Evolutionary conservation across 2,797 vertebrate genomes (phyloP), one percentile per base, ranked within the genome.

Genomic region (Apogon talboti): DNA sequence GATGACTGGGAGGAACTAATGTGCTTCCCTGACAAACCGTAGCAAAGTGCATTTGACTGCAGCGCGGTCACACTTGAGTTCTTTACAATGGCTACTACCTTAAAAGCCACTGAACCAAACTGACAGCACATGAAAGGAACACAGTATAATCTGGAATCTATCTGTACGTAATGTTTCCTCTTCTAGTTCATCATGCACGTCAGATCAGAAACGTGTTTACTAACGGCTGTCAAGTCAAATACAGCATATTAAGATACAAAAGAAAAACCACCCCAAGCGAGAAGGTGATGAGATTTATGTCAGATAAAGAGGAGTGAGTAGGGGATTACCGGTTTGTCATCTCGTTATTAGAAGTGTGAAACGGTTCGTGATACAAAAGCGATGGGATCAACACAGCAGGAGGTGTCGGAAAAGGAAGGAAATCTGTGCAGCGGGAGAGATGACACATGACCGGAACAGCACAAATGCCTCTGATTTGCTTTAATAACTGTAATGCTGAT

Each of bases 1-100:
- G 21, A 55, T 52, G 63, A 43, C 38, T 7, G 41, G 55, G 63
- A 57, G 57, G 56, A 62, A 28, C 52, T 71, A 66, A 74, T 73
- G 71, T 54, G 69, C 2, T 16, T 71, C 6, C 24, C 42, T 73
- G 61, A 66, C 46, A 58, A 69, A 66, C 50, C 33, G 0, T 15
- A 33, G 33, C 63, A 40, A 47, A 62, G 65, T 55, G 70, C 14
- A 0, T 67, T 48, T 58, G 61, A 60, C 53, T 53, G 41, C 48
- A 38, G 2, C n/a, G 35, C 15, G 16, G 68, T 60, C 66, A 72
- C 70, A 68, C 0, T 4, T 62, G 35, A 7, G 40, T 51, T 4
- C 16, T 33, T 52, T 66, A 46, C 59, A 28, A 59, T 13, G 1
- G 15, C 14, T 54, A 24, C 46, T 13, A 57, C 45, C 11, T 35